Conservation (phyloP, 2,113 vertebrate genomes). For the Echinops telfairi region DNA sequence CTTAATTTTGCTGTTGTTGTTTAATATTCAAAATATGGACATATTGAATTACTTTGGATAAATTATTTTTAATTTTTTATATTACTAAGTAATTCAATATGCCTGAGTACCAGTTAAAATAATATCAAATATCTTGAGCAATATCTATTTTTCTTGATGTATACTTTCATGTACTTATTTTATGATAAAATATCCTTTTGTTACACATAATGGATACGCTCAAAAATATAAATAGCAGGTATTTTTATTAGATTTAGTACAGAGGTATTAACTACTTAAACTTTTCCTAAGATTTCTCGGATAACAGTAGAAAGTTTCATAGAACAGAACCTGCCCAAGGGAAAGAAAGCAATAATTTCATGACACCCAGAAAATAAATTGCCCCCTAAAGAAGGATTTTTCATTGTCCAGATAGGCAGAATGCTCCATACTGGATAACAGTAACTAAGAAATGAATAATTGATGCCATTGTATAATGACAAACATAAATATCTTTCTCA, state of each 20-base stretch:
- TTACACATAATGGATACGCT: no score
- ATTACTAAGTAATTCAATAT: background rate
- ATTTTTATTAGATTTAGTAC: background rate
- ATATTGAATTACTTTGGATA: background rate
- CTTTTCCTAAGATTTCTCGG: background rate
- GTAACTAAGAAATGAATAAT: background rate
- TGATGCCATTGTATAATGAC: background rate
- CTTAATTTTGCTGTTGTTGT: background rate
- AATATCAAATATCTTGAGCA: background rate
- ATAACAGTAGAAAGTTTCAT: background rate
- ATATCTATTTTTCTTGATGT: slow-evolving; percentile 19
- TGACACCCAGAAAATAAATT: background rate
- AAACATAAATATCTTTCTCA: background rate
- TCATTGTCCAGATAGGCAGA: background rate
- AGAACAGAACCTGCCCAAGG: background rate
- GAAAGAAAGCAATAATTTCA: background rate
- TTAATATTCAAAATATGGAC: background rate
- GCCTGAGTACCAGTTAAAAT: background rate
- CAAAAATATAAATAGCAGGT: background rate
- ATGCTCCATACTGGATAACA: background rate
- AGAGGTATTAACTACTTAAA: background rate
- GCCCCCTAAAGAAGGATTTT: background rate
- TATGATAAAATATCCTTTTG: background rate
- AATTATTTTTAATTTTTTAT: background rate
- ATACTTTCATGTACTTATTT: background rate